Conservation (phyloP, 2,888 invertebrate species). For the Gasteruption jaculator region DNA sequence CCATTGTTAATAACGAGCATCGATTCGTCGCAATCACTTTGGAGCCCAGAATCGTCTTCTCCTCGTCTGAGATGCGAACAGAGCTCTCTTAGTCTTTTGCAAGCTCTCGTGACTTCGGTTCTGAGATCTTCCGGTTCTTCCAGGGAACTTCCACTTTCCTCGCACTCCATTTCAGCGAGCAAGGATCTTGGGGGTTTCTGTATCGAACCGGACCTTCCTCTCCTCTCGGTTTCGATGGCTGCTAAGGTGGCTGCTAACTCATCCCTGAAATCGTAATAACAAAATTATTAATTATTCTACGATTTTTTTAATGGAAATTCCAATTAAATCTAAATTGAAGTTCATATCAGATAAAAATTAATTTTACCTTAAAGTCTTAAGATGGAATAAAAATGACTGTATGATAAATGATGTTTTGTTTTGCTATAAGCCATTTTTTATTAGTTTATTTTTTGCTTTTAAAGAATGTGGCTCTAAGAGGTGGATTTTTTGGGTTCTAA, state of each 20-base stretch:
- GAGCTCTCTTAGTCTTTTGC: conserved; percentile 67
- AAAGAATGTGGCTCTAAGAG: too few relatives aligned
- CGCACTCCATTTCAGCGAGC: conserved; percentile 86
- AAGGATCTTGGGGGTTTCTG: conserved; percentile 64
- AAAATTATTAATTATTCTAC: too few relatives aligned
- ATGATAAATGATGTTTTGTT: too few relatives aligned
- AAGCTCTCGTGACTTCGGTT: conserved; percentile 55
- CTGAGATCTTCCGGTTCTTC: conserved; percentile 49
- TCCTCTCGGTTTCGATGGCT: conserved; percentile 52
- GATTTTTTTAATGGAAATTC: too few relatives aligned
- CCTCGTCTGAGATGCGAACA: conserved; percentile 72
- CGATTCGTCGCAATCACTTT: conserved; percentile 50
- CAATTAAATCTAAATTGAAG: too few relatives aligned
- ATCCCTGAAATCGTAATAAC: conserved; percentile 33
- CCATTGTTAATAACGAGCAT: conserved; percentile 45
- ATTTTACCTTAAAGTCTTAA: too few relatives aligned
- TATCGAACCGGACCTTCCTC: conserved; percentile 43
- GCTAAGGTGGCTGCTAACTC: conserved; percentile 43
- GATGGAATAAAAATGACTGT: too few relatives aligned
- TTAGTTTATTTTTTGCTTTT: too few relatives aligned
- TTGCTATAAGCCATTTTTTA: too few relatives aligned
- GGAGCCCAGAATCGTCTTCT: conserved; percentile 61
- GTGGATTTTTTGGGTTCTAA: too few relatives aligned
- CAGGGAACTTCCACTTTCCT: conserved; percentile 60
- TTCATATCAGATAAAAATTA: too few relatives aligned